Evolutionary conservation across 2,888 invertebrate genomes (phyloP), one percentile per base, ranked within the genome.

Genomic region (Zelleria hepariella): DNA sequence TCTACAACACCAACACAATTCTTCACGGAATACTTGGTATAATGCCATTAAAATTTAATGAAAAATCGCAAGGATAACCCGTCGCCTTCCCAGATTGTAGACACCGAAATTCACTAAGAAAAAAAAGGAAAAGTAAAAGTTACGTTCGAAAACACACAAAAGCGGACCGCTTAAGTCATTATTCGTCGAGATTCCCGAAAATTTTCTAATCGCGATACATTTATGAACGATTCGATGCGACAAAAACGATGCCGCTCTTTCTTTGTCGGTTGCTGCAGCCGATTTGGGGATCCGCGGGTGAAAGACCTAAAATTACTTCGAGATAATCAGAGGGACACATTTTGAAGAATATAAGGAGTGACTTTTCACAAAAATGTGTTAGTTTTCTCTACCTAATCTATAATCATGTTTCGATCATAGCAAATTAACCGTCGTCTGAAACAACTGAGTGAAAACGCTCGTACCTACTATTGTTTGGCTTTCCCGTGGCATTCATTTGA

Each of bases 171-270:
- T 75, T 72, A 78, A 83, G 78, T 81, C 79, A 82, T 83, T 82
- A 81, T 78, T 70, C 69, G 66, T 66, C 69, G 63, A 68, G 69
- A 69, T 70, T 68, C 66, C 70, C 74, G 67, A 70, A 70, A 79
- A 75, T 77, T 77, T 75, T 79, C 80, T 80, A 82, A 82, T 82
- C 78, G 69, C 67, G 67, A 75, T 84, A 80, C 82, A 81, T 75
- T 83, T 84, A 84, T 82, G 82, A 82, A 74, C 70, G 72, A 82
- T 80, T 66, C 66, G 59, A 61, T 47, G 32, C 64, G 61, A 68
- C 70, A 84, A 84, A 85, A 85, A 82, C n/a, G 77, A 60, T 42
- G 58, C 74, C 73, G 75, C 76, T 42, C 32, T 84, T 54, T 84
- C 82, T 85, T 84, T 84, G 84, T 83, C 81, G 83, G 82, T 68